These are phyloP conservation scores for Poecile atricapillus DNA, from an alignment of 2,113 vertebrate species.

Conservation along the genomic window DNA sequence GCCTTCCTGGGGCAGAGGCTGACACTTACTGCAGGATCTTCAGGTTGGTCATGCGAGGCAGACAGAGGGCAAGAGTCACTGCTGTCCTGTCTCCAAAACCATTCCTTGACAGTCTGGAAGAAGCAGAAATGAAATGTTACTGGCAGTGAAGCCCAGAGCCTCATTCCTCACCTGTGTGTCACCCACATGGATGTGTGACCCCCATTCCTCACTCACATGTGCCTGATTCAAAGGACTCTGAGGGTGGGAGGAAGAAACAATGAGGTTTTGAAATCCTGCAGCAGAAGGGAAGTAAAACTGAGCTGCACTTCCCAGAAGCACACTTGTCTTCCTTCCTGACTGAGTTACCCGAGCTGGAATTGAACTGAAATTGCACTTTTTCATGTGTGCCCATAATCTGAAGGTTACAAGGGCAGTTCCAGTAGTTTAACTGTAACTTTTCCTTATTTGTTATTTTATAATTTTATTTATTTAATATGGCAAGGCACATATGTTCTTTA, in stretches of 20 bases:
- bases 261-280: not conserved
- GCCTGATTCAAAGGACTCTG: not conserved
- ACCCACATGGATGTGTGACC: accelerated
- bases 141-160: not conserved
- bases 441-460: not conserved
- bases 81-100: conserved; percentile 70
- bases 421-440: not conserved
- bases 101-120: conserved; percentile 78
- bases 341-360: not conserved
- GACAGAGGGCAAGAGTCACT: conserved; percentile 65
- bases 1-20: not conserved
- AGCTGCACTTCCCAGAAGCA: not conserved
- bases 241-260: not conserved
- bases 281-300: not conserved
- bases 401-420: not conserved
- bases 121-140: not conserved
- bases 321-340: not conserved
- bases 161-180: not conserved
- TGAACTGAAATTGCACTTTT: not conserved
- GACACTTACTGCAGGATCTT: conserved; percentile 80
- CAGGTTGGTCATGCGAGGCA: conserved; percentile 68
- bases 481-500: accelerated
- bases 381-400: not conserved
- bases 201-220: not conserved
- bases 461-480: not conserved